These are phyloP conservation scores for Oxyura jamaicensis DNA, from an alignment of 2,113 vertebrate genomes.

Conservation along the genomic window DNA sequence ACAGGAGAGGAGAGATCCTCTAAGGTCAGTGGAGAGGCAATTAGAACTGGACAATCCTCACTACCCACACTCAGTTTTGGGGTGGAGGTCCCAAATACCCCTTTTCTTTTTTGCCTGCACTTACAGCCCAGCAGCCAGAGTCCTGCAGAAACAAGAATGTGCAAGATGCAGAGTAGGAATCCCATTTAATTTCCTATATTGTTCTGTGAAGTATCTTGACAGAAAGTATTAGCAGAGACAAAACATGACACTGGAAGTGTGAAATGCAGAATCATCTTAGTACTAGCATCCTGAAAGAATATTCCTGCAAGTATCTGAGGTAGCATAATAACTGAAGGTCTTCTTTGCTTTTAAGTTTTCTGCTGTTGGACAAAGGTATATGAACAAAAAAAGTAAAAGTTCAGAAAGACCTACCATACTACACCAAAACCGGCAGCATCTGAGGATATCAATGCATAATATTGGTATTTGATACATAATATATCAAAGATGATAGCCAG, in stretches of 20 bases:
- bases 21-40: not conserved
- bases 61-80: fast-evolving
- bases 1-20: not conserved
- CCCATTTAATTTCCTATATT: not conserved
- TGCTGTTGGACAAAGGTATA: not conserved
- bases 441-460: not conserved
- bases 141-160: not conserved
- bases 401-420: not conserved
- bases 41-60: not conserved
- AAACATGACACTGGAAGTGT: not conserved
- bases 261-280: not conserved
- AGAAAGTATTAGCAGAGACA: not conserved
- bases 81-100: not conserved
- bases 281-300: not conserved
- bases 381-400: not conserved
- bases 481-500: not conserved
- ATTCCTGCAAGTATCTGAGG: not conserved
- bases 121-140: not conserved
- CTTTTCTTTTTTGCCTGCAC: not conserved
- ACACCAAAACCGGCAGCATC: not conserved
- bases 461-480: no score
- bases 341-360: not conserved
- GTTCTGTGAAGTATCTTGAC: not conserved
- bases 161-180: not conserved
- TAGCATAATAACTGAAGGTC: not conserved